Percentiles rank a stretch among this genome's conserved stretches.
These are phyloP conservation scores for Meles meles DNA, from an alignment of 2,113 vertebrate species.

Conservation along the genomic window DNA sequence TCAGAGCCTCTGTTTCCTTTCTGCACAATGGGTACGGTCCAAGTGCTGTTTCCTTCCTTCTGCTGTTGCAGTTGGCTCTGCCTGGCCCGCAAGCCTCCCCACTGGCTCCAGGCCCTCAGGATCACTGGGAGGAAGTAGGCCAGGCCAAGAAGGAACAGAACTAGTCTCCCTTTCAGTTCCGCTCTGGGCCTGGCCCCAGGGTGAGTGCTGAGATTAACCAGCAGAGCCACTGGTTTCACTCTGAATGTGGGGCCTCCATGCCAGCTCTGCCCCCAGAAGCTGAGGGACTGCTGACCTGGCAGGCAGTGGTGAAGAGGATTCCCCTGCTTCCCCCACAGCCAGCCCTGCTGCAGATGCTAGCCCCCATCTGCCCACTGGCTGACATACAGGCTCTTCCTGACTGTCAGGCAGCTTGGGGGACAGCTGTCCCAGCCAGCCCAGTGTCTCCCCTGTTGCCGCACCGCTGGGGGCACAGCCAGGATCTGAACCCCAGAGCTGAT, in stretches of 20 bases:
- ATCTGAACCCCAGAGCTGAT: not conserved
- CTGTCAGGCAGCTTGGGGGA: too few relatives aligned
- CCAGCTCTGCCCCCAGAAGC: not conserved
- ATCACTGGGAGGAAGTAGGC: not conserved
- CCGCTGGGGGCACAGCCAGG: not conserved
- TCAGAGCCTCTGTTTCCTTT: not conserved
- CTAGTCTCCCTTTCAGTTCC: not conserved
- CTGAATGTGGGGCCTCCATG: not conserved
- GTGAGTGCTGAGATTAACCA: not conserved
- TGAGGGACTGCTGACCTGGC: slow-evolving; percentile 30
- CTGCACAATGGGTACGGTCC: not conserved
- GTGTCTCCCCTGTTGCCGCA: not conserved
- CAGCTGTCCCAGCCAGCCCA: not conserved
- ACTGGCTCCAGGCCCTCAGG: not conserved
- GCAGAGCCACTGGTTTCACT: slow-evolving; percentile 21
- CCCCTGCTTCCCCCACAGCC: not conserved
- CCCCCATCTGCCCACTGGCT: not conserved
- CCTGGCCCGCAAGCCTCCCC: not conserved
- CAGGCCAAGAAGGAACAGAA: not conserved
- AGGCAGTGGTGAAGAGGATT: not conserved
- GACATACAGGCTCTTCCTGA: not conserved
- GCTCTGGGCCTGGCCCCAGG: not conserved
- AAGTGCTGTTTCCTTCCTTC: not conserved
- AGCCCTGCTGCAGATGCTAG: not conserved
- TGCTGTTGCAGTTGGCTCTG: not conserved